These are phyloP conservation scores for Cephalopachus bancanus DNA, from an alignment of 2,797 vertebrate species.

Conservation along the genomic window DNA sequence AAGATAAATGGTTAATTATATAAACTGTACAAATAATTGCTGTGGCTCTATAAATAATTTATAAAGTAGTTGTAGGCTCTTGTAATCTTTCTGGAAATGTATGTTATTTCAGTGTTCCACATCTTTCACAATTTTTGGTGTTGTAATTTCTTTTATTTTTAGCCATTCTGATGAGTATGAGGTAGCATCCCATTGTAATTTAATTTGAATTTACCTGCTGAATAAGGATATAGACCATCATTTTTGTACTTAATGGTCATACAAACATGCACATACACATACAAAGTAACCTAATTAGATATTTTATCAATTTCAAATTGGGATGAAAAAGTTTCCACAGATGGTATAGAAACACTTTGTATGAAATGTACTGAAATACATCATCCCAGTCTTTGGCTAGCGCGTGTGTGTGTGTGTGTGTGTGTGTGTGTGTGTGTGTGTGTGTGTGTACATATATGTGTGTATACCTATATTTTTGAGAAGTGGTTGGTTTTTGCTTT, in stretches of 20 bases:
- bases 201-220: background rate
- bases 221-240: background rate
- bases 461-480: background rate
- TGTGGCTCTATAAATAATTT: background rate
- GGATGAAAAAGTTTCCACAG: background rate
- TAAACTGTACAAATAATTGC: background rate
- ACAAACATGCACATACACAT: background rate
- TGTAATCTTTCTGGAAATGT: background rate
- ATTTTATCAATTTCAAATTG: background rate
- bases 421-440: no score
- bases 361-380: background rate
- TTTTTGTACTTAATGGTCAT: background rate
- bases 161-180: background rate
- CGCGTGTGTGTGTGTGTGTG: no score
- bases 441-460: no score
- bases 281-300: background rate
- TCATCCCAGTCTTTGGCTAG: background rate
- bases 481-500: background rate
- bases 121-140: background rate
- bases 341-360: background rate
- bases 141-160: background rate
- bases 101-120: background rate
- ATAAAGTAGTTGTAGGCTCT: background rate
- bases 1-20: background rate
- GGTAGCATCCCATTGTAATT: background rate